Evolutionary conservation across 2,888 invertebrate genomes (phyloP).

Genomic region (Acrobasis repandana): DNA sequence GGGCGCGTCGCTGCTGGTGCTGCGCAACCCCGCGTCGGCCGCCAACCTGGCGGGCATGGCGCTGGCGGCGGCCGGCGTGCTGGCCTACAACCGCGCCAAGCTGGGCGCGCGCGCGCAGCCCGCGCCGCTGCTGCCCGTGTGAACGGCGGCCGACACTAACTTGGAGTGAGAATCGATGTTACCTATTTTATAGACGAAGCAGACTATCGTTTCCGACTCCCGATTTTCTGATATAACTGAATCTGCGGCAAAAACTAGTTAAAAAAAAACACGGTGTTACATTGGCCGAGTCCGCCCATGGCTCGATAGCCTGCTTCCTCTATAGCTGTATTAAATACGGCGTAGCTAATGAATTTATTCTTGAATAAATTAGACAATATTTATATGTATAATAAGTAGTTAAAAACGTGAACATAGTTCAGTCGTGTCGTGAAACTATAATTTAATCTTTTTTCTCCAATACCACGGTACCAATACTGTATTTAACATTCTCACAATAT

Average conservation of each 20-base stretch:
- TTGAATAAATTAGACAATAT: background rate
- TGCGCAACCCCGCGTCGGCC: conserved; percentile 95
- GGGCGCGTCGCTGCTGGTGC: conserved; percentile 91
- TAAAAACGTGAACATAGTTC: background rate
- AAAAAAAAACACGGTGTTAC: too few relatives aligned
- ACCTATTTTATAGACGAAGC: too few relatives aligned
- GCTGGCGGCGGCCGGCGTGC: conserved; percentile 93
- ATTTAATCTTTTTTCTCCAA: too few relatives aligned
- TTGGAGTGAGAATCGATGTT: background rate
- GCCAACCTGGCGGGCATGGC: conserved; percentile 95
- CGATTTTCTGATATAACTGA: too few relatives aligned
- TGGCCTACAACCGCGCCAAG: conserved; percentile 89
- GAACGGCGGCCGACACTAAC: too few relatives aligned
- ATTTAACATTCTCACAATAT: too few relatives aligned
- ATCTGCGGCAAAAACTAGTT: too few relatives aligned
- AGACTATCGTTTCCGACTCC: too few relatives aligned
- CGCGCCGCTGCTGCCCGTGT: conserved; percentile 52
- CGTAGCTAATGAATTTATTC: background rate
- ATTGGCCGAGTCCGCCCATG: too few relatives aligned
- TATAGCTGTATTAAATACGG: background rate
- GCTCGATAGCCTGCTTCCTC: too few relatives aligned
- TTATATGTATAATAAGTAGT: background rate
- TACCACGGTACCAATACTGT: too few relatives aligned
- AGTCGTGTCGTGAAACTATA: too few relatives aligned
- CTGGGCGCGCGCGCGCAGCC: conserved; percentile 18